Evolutionary conservation across 2,113 vertebrate species (phyloP), one percentile per base, ranked within the genome.

Genomic region (Ranitomeya imitator): DNA sequence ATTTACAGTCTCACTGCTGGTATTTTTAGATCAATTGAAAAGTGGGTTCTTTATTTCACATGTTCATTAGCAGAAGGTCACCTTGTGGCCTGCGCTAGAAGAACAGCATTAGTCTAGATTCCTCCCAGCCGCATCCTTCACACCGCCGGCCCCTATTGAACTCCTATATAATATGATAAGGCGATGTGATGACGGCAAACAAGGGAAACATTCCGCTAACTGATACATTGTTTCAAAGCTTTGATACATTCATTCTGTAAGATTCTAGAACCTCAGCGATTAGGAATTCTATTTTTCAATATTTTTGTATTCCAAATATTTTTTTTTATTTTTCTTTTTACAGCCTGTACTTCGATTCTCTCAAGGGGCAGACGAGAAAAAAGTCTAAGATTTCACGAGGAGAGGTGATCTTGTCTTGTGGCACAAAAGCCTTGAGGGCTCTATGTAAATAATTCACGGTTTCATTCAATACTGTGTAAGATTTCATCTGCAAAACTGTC

Each of bases 371-470:
- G 73, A 90, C 83, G 90, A 86, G 90, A 90, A 91, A 78, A 45
- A 88, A 89, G 90, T 87, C 91, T 95, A 92, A 89, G 90, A 90
- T 96, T 95, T 93, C 93, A 91, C 89, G 21, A 78, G 86, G 91
- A 94, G 93, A 95, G 92, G 92, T 89, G 91, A 93, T 91, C 91
- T 90, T 88, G 90, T 88, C 89, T 89, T 31, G 21, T 82, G 90
- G 87, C 89, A 93, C 90, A 85, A 90, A 91, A 92, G 93, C 91
- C 52, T 92, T 91, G 89, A 88, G 93, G 90, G 93, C 88, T 90
- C 92, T 89, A 90, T 85, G 94, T 95, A 94, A 96, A 96, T 96
- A 94, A 95, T 94, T 96, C 94, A 96, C 93, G 89, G 90, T 89
- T 81, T 90, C 88, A 76, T 90, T 82, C 69, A 60, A 89, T 91